phyloP scores from a whole-genome alignment of 2,888 invertebrate genomes.

The Heteromurus nitidus region DNA sequence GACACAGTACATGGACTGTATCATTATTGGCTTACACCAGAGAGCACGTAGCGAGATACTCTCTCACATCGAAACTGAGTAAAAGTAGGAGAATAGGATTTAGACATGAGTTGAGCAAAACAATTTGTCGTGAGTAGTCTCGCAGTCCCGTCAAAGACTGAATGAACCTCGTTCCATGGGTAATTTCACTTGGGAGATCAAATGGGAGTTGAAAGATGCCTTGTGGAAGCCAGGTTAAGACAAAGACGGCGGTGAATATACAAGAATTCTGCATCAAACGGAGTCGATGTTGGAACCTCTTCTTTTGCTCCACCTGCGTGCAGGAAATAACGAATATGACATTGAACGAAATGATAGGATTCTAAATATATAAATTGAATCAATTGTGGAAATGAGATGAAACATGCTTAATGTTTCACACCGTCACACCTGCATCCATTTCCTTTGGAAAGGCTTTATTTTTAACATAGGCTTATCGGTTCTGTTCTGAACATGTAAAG shows the following conservation, averaged over 20 bases:
- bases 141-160: conserved; percentile 5
- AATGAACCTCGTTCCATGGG: conserved; percentile 24
- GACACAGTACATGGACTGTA: too few relatives aligned
- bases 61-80: conserved; percentile 68
- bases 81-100: conserved; percentile 67
- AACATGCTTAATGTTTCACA: too few relatives aligned
- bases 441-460: too few relatives aligned
- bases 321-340: too few relatives aligned
- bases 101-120: conserved; percentile 62
- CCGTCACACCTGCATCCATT: too few relatives aligned
- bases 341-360: too few relatives aligned
- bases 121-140: conserved; percentile 53
- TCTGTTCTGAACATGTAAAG: too few relatives aligned
- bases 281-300: conserved; percentile 65
- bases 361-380: too few relatives aligned
- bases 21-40: too few relatives aligned
- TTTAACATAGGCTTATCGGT: too few relatives aligned
- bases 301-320: conserved; percentile 64
- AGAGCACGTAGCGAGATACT: conserved; percentile 62
- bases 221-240: conserved; percentile 65
- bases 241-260: conserved; percentile 65
- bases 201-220: conserved; percentile 69
- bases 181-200: conserved; percentile 60
- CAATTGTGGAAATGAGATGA: too few relatives aligned
- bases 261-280: conserved; percentile 69